These are phyloP conservation scores for Trichoplusia ni DNA, from an alignment of 1,140 invertebrate genomes.

Conservation along the genomic window DNA sequence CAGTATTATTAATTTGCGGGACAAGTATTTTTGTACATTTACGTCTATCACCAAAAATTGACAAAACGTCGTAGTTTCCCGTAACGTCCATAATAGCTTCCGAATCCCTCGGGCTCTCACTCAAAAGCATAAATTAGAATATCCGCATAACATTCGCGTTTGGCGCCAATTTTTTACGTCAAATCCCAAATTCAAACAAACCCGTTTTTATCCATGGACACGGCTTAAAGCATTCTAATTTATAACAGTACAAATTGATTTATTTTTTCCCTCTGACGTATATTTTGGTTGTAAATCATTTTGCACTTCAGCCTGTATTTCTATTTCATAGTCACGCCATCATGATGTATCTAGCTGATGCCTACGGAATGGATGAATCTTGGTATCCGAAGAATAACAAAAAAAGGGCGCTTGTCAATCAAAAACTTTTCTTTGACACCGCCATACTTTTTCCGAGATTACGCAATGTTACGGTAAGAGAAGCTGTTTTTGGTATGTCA, in stretches of 20 bases:
- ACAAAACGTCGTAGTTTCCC: too few species aligned
- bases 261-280: background rate
- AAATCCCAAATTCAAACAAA: constrained; percentile 9
- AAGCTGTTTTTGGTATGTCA: background rate
- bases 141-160: background rate
- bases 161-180: background rate
- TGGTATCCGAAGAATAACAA: constrained; percentile 86
- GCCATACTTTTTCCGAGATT: constrained; percentile 83
- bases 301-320: constrained; percentile 1
- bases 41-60: too few species aligned
- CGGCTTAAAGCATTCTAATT: background rate
- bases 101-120: too few species aligned
- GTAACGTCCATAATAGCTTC: too few species aligned
- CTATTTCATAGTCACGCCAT: constrained; percentile 84
- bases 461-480: constrained; percentile 66
- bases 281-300: constrained; percentile 1
- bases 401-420: constrained; percentile 85
- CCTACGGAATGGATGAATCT: constrained; percentile 84
- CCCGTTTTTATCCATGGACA: background rate
- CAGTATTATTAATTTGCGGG: too few species aligned
- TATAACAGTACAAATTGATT: background rate
- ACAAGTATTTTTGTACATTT: too few species aligned
- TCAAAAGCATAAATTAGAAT: too few species aligned
- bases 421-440: constrained; percentile 86
- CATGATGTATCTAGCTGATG: constrained; percentile 84